Evolutionary conservation across 2,113 vertebrate species (phyloP), one percentile per base, ranked within the genome.

Genomic region (Cavia porcellus): DNA sequence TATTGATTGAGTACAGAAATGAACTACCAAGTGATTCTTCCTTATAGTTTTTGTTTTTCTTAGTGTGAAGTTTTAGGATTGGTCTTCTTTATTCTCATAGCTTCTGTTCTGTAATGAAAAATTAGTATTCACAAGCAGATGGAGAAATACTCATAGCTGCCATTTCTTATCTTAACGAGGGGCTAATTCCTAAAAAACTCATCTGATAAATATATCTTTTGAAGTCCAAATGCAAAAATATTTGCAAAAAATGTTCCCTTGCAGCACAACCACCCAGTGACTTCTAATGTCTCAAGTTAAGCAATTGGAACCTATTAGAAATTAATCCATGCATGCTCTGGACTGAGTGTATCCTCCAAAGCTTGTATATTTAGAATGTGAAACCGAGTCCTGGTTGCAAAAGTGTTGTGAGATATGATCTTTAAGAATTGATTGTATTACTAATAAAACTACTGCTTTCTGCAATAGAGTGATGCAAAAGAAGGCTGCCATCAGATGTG

Each of bases 11-110:
- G 50, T 75, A 92, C 91, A 74, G 64, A 94, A 92, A 88, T 83
- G 17, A 93, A 32, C 8, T 45, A 62, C 12, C 38, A 88, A 2
- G 0, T 72, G 66, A 7, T 50, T 45, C 50, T 70, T 64, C 85
- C 94, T 97, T 85, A 55, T 55, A 89, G 52, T 64, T 96, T 90
- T 70, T 93, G n/a, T 68, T 95, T 95, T 80, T 87, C 50, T 86
- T 42, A 52, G 17, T 88, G 3, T 92, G 68, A 68, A 86, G 19
- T 19, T 77, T n/a, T 35, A 74, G 25, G 30, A 25, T 92, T 90
- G 3, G 8, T 10, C 94, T 96, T 95, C 95, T 94, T 89, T 68
- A 86, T 83, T 57, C 50, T 92, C 15, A 28, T 68, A 28, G 24
- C 30, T 88, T 90, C 79, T 66, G 64, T 38, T 92, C 24, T 30